Evolutionary conservation across 2,888 invertebrate genomes (phyloP).

Genomic region (Ecliptopera silaceata): DNA sequence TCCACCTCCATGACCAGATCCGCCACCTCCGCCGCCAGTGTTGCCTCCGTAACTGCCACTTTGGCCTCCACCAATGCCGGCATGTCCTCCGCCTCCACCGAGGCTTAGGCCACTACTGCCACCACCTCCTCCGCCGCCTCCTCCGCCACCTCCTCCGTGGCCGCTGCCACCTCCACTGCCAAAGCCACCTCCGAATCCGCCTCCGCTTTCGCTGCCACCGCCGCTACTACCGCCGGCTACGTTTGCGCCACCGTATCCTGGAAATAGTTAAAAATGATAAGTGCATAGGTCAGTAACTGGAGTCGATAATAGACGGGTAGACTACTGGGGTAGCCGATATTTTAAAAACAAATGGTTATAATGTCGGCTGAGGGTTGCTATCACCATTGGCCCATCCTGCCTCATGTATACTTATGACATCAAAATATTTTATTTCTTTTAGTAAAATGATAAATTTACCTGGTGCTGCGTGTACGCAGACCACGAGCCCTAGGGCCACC

Average conservation of each 20-base stretch:
- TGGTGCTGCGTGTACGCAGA: constrained; percentile 5
- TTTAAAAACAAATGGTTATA: no score
- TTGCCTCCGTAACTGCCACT: background rate
- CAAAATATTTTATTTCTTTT: background rate
- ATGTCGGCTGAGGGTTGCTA: no score
- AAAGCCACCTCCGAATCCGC: background rate
- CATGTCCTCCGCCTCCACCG: background rate
- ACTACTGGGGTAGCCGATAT: no score
- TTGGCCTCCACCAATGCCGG: background rate
- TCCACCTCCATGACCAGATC: background rate
- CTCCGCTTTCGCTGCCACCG: background rate
- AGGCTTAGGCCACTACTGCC: background rate
- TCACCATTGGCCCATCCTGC: no score
- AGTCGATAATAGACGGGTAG: no score
- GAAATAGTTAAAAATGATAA: background rate
- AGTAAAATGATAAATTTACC: background rate
- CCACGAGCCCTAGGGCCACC: constrained; percentile 19
- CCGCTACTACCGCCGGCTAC: background rate
- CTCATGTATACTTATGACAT: no score
- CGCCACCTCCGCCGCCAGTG: constrained; percentile 30
- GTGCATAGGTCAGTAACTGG: background rate
- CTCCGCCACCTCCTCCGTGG: constrained; percentile 23
- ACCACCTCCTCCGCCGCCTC: constrained; percentile 8
- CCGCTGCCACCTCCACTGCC: background rate
- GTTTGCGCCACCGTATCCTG: background rate